phyloP scores from a whole-genome alignment of 2,113 vertebrate genomes.

The Phalacrocorax brasilianus region DNA sequence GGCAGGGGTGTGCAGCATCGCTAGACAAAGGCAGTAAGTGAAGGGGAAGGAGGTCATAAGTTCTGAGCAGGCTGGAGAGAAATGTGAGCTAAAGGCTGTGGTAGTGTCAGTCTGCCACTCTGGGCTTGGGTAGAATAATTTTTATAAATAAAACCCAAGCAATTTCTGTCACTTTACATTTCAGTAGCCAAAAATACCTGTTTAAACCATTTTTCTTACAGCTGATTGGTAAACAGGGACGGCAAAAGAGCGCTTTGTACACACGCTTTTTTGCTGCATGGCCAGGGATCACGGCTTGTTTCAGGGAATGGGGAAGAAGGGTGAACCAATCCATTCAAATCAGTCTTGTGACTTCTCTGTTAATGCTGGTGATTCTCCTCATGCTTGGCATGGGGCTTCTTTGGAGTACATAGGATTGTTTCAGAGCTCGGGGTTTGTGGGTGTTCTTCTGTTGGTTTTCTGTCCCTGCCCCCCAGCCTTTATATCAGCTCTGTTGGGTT shows the following conservation, averaged over 20 bases:
- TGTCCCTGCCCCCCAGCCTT: neutral
- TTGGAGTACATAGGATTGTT: neutral
- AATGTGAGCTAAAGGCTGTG: neutral
- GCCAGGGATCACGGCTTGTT: neutral
- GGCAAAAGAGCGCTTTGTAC: neutral
- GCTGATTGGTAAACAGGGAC: neutral
- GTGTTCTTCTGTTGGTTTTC: neutral
- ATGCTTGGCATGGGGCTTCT: neutral
- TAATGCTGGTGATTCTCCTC: neutral
- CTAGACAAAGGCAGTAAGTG: neutral
- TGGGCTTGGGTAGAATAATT: neutral
- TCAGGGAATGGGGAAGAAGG: neutral
- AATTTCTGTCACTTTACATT: neutral
- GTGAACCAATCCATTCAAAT: neutral
- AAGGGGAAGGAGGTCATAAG: neutral
- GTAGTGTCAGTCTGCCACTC: neutral
- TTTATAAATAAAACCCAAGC: neutral
- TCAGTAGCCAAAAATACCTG: neutral
- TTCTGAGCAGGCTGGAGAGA: neutral
- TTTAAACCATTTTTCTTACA: neutral
- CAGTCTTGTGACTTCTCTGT: neutral
- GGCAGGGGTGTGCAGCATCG: rapidly evolving
- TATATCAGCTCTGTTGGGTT: neutral
- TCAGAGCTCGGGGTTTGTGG: neutral
- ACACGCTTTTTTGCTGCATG: neutral